Base-by-base conservation (phyloP, 2,888 invertebrate genomes). In the Diarsia mendica region DNA sequence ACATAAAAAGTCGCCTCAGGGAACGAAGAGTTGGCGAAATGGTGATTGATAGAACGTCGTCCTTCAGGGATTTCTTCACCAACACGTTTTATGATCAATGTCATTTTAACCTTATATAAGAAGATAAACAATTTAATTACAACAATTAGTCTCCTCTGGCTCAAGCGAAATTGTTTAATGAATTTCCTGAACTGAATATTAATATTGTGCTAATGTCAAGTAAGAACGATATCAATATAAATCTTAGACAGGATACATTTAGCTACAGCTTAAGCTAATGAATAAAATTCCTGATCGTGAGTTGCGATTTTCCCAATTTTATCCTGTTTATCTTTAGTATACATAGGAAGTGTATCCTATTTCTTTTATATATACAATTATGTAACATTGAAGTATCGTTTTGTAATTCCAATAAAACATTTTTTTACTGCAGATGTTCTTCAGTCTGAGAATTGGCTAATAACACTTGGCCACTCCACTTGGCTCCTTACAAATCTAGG, bases 121-220 rank as follows among this genome's bases (percentile, higher is more conserved):
- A 55, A 23, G 6, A 23, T 2, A 23, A 23, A 23, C 13, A 23
- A 55, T 23, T 55, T 23, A 13, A 23, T 6, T 6, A 55, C 11
- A n/a, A 53, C 23, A 15, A n/a, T n/a, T n/a, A n/a, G 11, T 53
- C 5, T n/a, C n/a, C 18, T 60, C 49, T n/a, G 60, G 6, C 33
- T 20, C 6, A 72, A 60, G n/a, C 49, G 15, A 39, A 53, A 48
- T 33, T 33, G 13, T 33, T 13, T 20, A 72, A n/a, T 51, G 44
- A 49, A 44, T 72, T 73, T 39, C 44, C n/a, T 61, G 49, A 61
- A 13, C 51, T n/a, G 28, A 58, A 58, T 58, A 28, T 15, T 58
- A 73, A 63, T 53, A 33, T 73, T 73, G 51, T 73, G 73, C 13
- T 51, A 73, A 72, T 71, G 58, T 39, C 55, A 53, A 48, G 33